Evolutionary conservation across 2,113 vertebrate species (phyloP), one percentile per base, ranked within the genome.

Genomic region (Cyanocitta stelleri): DNA sequence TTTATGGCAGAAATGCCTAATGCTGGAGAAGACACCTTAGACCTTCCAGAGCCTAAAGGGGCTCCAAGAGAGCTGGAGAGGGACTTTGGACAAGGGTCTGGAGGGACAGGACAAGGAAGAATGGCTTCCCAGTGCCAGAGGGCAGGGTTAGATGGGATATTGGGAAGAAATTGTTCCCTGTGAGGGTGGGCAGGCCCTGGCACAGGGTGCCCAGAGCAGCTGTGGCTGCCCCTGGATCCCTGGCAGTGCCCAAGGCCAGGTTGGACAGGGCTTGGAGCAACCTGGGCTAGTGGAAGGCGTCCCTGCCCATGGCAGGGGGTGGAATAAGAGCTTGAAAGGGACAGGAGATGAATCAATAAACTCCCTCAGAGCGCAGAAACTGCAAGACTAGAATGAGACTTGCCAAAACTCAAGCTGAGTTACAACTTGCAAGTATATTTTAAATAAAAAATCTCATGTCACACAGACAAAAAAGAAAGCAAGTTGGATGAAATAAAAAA

Each of bases 241-340:
- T 75, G 46, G 52, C 0, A 82, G 23, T 82, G 61, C 0, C 69
- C 61, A 39, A 75, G 54, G 69, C 19, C 77, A 74, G 44, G 33
- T 0, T 81, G 77, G 66, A 63, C 0, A 0, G 23, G 48, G 29
- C 16, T 55, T 10, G 56, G 58, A 75, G 61, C 23, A 52, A 0
- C 46, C 61, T 89, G 77, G 54, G 61, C 14, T 0, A 11, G 52
- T 61, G 54, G 54, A 0, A 75, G 23, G 4, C n/a, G 77, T 39
- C 33, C 37, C 37, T 74, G 76, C 9, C 30, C n/a, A 24, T 30
- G 49, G 51, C 29, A 48, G 29, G 51, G n/a, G 5, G 1, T 35
- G 35, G 20, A 2, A 58, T 2, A 12, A 75, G 56, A 59, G 11
- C 24, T 11, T 61, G 39, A 46, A 52, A 69, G 22, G 51, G 46